Conservation (phyloP, 2,888 invertebrate genomes). For the Oligia strigilis region DNA sequence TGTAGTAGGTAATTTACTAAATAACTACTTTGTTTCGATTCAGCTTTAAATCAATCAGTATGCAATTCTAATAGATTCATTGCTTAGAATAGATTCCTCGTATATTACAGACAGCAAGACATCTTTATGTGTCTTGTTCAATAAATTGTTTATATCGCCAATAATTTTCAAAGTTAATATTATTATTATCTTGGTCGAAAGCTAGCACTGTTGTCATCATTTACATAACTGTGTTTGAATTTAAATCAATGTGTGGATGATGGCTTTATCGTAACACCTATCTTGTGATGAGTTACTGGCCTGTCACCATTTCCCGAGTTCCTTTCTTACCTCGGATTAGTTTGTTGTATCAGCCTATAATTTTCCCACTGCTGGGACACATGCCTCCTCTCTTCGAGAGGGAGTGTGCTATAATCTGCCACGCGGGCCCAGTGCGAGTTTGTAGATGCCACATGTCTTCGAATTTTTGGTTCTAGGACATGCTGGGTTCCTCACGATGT, state of each 20-base stretch:
- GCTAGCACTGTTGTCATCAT: slow-evolving; percentile 37
- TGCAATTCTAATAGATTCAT: slow-evolving; percentile 18
- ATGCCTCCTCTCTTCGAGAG: not conserved
- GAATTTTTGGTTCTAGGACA: not conserved
- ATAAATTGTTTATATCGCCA: slow-evolving; percentile 34
- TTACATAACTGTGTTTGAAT: slow-evolving; percentile 44
- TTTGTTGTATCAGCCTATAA: not conserved
- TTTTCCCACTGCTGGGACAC: not conserved
- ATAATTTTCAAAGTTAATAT: slow-evolving; percentile 41
- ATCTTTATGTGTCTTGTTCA: slow-evolving; percentile 40
- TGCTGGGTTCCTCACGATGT: not conserved
- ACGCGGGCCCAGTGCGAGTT: not conserved
- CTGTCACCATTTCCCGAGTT: not conserved
- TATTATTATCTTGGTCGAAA: slow-evolving; percentile 47
- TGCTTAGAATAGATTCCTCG: slow-evolving; percentile 36
- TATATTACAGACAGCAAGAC: slow-evolving; percentile 22
- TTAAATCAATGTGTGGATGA: slow-evolving; percentile 28
- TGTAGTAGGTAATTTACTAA: slow-evolving; percentile 1
- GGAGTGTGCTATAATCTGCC: not conserved
- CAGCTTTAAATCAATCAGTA: slow-evolving; percentile 20
- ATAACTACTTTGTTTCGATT: slow-evolving; percentile 6
- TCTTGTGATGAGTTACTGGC: not conserved
- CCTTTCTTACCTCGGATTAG: not conserved
- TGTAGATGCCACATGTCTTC: not conserved
- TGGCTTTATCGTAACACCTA: slow-evolving; percentile 16